phyloP scores from a whole-genome alignment of 2,888 invertebrate species.

The Lordiphosa fenestrarum region DNA sequence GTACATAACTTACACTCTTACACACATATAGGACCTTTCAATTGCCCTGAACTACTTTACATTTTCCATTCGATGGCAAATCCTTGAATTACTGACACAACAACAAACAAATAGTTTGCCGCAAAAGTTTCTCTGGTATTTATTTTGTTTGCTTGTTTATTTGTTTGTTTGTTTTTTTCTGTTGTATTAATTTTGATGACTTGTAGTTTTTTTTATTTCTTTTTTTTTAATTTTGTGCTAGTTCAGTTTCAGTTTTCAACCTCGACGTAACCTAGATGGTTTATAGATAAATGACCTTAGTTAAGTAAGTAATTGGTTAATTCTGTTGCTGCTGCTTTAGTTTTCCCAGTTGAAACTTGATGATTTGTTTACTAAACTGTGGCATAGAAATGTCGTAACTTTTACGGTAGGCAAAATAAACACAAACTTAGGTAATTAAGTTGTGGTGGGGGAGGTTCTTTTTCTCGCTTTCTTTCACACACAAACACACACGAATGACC shows the following conservation, averaged over 20 bases:
- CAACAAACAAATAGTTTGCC: conserved; percentile 43
- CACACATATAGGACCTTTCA: conserved; percentile 10
- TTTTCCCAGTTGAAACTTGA: conserved; percentile 9
- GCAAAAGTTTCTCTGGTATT: conserved; percentile 30
- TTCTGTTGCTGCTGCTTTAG: conserved; percentile 5
- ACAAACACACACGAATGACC: conserved; percentile 24
- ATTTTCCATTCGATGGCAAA: conserved; percentile 31
- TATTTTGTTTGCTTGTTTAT: conserved; percentile 27
- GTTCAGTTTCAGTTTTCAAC: conserved; percentile 52
- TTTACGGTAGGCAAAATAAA: conserved; percentile 21
- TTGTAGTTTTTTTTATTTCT: conserved; percentile 39
- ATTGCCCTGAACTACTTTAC: conserved; percentile 32
- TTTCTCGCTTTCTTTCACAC: conserved; percentile 20
- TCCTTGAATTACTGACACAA: conserved; percentile 49
- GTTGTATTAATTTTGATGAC: conserved; percentile 57
- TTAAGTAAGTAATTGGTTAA: conserved; percentile 42
- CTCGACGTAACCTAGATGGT: conserved; percentile 60
- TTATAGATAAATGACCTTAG: conserved; percentile 48
- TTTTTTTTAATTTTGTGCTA: conserved; percentile 7
- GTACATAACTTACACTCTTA: neutral
- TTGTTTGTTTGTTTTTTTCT: neutral
- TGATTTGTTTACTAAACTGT: conserved; percentile 31
- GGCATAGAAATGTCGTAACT: conserved; percentile 25
- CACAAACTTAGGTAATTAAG: conserved; percentile 46
- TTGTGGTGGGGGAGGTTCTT: conserved; percentile 4